Conservation (phyloP, 2,797 vertebrate species). For the Ptychobarbus kaznakovi region DNA sequence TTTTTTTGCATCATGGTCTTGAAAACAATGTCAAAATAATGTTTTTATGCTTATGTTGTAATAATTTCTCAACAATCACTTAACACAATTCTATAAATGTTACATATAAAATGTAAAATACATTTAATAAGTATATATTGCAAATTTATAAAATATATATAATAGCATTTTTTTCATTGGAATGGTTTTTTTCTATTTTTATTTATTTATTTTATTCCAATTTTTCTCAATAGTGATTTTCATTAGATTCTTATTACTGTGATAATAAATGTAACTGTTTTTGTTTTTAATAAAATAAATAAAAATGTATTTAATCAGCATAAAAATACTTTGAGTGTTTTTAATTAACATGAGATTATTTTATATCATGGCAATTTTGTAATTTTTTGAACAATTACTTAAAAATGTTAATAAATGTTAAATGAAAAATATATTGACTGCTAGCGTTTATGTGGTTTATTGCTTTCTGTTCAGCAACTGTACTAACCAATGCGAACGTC, state of each 20-base stretch:
- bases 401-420: neutral
- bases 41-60: neutral
- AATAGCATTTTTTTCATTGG: neutral
- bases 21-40: neutral
- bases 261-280: neutral
- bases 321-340: neutral
- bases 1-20: neutral
- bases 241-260: neutral
- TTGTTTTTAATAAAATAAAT: neutral
- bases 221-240: neutral
- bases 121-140: neutral
- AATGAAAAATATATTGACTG: neutral
- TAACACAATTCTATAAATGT: neutral
- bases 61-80: neutral
- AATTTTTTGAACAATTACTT: neutral
- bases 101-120: neutral
- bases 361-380: neutral
- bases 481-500: conserved; percentile 58
- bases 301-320: neutral
- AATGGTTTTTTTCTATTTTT: too few species aligned
- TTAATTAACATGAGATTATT: neutral
- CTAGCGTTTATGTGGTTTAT: neutral
- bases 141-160: neutral
- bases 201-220: neutral
- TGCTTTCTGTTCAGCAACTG: neutral